Evolutionary conservation across 1,140 invertebrate species (phyloP).

Genomic region (Idris sp.): DNA sequence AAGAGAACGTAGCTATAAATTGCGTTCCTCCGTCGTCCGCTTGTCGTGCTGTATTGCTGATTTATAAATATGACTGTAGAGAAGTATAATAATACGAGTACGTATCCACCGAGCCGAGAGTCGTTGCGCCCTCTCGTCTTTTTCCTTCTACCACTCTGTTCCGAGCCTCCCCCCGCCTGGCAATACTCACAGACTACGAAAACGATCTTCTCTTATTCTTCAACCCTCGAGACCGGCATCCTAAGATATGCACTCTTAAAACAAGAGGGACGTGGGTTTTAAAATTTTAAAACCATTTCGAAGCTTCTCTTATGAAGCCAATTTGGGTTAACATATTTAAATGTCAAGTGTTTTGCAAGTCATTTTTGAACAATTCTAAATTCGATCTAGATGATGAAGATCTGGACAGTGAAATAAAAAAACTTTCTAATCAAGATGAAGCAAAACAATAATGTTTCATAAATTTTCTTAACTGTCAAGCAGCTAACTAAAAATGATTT

Average conservation of each 20-base stretch:
- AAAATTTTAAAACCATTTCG: no score
- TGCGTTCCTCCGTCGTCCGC: slow-evolving; percentile 74
- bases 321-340: no score
- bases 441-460: no score
- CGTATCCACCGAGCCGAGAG: slow-evolving; percentile 41
- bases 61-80: slow-evolving; percentile 80
- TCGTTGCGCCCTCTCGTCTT: slow-evolving; percentile 30
- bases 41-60: slow-evolving; percentile 78
- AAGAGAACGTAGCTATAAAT: slow-evolving; percentile 78
- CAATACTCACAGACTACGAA: slow-evolving; percentile 5
- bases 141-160: slow-evolving; percentile 47
- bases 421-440: no score
- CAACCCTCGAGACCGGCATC: slow-evolving; percentile 5
- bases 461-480: no score
- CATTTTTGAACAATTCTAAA: no score
- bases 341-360: no score
- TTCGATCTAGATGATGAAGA: no score
- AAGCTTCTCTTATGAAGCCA: no score
- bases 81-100: slow-evolving; percentile 77
- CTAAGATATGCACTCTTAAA: slow-evolving; percentile 12
- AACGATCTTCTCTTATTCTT: slow-evolving; percentile 23
- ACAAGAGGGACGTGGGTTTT: not conserved
- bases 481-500: no score
- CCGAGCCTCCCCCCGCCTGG: slow-evolving; percentile 8
- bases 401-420: no score